Evolutionary conservation across 2,113 vertebrate species (phyloP).

Genomic region (Thamnaconus septentrionalis): DNA sequence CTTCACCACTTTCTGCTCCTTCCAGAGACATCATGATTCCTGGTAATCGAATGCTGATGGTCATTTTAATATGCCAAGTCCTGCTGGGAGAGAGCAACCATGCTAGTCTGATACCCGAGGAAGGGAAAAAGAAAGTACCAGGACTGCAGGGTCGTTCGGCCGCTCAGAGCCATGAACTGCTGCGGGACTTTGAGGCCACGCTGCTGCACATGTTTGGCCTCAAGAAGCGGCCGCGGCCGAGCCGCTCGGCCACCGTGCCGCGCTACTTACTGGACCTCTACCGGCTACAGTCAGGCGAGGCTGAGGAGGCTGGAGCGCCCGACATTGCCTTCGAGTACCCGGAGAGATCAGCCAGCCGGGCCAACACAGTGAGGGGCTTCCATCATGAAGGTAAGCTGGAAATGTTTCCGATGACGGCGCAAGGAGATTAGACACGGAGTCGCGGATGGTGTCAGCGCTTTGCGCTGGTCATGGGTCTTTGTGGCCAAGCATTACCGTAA

Average conservation of each 20-base stretch:
- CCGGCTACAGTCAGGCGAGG: slow-evolving; percentile 94
- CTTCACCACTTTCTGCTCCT: slow-evolving; percentile 50
- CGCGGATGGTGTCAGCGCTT: background rate
- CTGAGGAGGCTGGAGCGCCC: slow-evolving; percentile 83
- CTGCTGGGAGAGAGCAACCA: slow-evolving; percentile 96
- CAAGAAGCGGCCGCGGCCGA: slow-evolving; percentile 91
- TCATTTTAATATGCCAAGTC: slow-evolving; percentile 99
- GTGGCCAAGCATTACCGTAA: slow-evolving; percentile 21
- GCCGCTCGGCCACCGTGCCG: slow-evolving; percentile 86
- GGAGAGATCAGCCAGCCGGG: slow-evolving; percentile 90
- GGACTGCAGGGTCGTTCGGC: slow-evolving; percentile 88
- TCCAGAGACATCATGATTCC: slow-evolving; percentile 99
- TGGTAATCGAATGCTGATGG: slow-evolving; percentile 99
- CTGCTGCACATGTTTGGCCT: slow-evolving; percentile 99
- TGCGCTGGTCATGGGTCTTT: too few relatives aligned
- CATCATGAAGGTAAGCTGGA: slow-evolving; percentile 91
- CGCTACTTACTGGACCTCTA: slow-evolving; percentile 97
- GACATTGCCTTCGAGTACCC: slow-evolving; percentile 87
- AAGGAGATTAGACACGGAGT: background rate
- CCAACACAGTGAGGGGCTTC: slow-evolving; percentile 98
- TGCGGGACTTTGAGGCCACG: slow-evolving; percentile 97
- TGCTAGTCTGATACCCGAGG: slow-evolving; percentile 98
- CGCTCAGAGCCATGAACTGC: slow-evolving; percentile 93
- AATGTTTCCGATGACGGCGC: too few relatives aligned
- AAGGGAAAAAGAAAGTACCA: slow-evolving; percentile 93